Conservation (phyloP, 2,113 vertebrate genomes). For the Leuciscus idus region DNA sequence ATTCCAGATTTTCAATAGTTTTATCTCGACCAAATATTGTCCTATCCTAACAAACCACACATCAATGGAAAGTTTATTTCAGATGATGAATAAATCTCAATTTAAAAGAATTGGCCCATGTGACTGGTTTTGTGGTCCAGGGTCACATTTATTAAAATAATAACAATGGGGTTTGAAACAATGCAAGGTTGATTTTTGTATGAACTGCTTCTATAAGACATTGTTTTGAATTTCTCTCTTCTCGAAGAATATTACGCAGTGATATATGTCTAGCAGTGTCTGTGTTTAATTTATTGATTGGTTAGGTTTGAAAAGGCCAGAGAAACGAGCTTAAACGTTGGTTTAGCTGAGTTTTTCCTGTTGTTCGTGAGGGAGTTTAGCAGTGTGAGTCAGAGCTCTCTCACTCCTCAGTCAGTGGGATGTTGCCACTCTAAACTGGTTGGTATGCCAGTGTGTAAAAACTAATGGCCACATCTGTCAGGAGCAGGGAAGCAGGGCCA, state of each 20-base stretch:
- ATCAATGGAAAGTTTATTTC: too few relatives aligned
- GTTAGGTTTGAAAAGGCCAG: not conserved
- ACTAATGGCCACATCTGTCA: constrained; percentile 56
- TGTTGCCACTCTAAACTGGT: constrained; percentile 37
- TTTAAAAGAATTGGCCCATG: too few relatives aligned
- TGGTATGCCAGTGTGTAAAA: constrained; percentile 17
- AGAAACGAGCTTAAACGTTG: not conserved
- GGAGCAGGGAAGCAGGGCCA: constrained; percentile 33
- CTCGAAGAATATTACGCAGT: not conserved
- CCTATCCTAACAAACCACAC: too few relatives aligned
- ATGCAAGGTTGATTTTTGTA: not conserved
- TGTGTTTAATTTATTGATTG: not conserved
- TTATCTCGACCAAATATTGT: too few relatives aligned
- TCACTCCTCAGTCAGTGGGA: not conserved
- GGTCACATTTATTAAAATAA: not conserved
- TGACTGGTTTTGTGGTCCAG: too few relatives aligned
- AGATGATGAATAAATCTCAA: too few relatives aligned
- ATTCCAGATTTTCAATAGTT: too few relatives aligned
- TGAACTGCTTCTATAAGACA: not conserved
- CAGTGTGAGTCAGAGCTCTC: not conserved
- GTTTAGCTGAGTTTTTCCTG: not conserved
- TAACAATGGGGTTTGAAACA: not conserved
- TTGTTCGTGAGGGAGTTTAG: not conserved
- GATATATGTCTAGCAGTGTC: too few relatives aligned
- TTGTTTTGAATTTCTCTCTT: not conserved